Conservation (phyloP, 2,797 vertebrate species). For the Syncerus caffer region DNA sequence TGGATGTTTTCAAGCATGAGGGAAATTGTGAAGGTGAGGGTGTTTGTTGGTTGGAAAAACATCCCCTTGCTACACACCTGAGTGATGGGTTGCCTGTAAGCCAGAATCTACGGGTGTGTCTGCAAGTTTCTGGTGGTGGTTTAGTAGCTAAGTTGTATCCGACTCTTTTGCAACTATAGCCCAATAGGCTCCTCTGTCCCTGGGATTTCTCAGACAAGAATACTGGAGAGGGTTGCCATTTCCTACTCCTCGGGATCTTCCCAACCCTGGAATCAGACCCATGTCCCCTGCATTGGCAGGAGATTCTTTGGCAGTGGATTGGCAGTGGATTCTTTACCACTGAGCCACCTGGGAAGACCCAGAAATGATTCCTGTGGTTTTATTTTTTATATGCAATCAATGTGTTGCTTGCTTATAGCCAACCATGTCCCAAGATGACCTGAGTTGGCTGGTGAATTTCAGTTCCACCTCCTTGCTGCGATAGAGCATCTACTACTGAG, state of each 20-base stretch:
- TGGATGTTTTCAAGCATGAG: background rate
- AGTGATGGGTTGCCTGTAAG: background rate
- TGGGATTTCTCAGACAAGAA: background rate
- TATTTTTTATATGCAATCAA: background rate
- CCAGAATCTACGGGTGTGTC: background rate
- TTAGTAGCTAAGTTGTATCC: background rate
- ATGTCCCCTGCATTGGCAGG: background rate
- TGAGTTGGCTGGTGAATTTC: background rate
- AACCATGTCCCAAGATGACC: background rate
- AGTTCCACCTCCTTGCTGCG: background rate
- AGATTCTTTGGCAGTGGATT: no score
- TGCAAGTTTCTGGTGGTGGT: background rate
- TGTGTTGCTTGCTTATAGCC: background rate
- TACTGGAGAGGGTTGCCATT: background rate
- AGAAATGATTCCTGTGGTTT: background rate
- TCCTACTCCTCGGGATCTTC: background rate
- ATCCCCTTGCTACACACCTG: background rate
- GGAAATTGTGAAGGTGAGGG: background rate
- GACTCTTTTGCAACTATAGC: background rate
- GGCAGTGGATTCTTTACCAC: background rate
- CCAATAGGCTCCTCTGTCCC: background rate
- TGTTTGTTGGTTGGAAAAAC: background rate
- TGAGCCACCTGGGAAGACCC: background rate
- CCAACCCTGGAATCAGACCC: background rate
- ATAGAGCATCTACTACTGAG: background rate